Percentiles rank a stretch among this genome's conserved stretches.
Evolutionary conservation across 2,888 invertebrate species (phyloP).

Genomic region (Chaetogeoica ovagalla): DNA sequence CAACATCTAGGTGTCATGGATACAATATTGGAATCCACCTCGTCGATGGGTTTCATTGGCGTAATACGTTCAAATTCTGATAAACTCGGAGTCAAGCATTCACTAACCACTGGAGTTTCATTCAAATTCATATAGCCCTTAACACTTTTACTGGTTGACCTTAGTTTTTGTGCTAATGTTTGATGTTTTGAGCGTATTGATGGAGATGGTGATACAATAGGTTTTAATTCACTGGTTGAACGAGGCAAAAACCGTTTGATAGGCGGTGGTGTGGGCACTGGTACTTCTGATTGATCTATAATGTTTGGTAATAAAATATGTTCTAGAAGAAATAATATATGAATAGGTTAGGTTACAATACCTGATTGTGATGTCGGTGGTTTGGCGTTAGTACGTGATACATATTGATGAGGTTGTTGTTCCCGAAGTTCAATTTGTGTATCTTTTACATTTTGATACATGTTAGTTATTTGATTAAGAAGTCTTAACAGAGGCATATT

Average conservation of each 20-base stretch:
- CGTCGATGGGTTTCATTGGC: slow-evolving; percentile 48
- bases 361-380: slow-evolving; percentile 43
- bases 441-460: slow-evolving; percentile 96
- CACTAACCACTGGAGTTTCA: slow-evolving; percentile 69
- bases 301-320: neutral
- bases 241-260: slow-evolving; percentile 49
- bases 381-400: slow-evolving; percentile 36
- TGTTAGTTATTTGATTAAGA: slow-evolving; percentile 93
- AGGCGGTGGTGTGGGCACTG: slow-evolving; percentile 31
- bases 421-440: slow-evolving; percentile 87
- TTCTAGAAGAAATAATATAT: neutral
- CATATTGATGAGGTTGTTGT: slow-evolving; percentile 60
- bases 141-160: slow-evolving; percentile 82
- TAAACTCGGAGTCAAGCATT: slow-evolving; percentile 46
- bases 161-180: slow-evolving; percentile 83
- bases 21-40: slow-evolving; percentile 63
- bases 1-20: slow-evolving; percentile 80
- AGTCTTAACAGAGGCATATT: slow-evolving; percentile 93
- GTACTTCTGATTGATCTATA: slow-evolving; percentile 47
- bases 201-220: slow-evolving; percentile 64
- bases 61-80: slow-evolving; percentile 44
- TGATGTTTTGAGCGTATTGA: slow-evolving; percentile 71
- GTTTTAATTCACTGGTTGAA: slow-evolving; percentile 56
- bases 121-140: slow-evolving; percentile 81
- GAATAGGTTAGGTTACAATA: too few relatives aligned